phyloP scores from a whole-genome alignment of 2,113 vertebrate genomes.

The Stomatorhinus ivindoensis region DNA sequence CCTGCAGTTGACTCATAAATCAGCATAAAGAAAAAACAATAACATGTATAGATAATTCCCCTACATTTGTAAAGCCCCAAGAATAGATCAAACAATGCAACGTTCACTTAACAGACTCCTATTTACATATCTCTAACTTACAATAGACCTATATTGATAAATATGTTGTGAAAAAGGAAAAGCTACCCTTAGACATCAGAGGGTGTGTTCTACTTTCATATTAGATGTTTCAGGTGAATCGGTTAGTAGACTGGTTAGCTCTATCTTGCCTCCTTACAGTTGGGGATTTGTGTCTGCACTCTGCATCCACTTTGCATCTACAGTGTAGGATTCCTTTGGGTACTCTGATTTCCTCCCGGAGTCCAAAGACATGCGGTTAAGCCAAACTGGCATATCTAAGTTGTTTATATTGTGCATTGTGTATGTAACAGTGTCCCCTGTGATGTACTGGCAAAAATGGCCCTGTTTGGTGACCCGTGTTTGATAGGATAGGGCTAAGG shows the following conservation, averaged over 20 bases:
- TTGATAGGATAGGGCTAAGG: not conserved
- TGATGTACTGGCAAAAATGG: not conserved
- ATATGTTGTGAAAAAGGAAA: not conserved
- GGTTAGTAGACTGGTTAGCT: not conserved
- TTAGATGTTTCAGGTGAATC: not conserved
- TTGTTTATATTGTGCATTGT: not conserved
- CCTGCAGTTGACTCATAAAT: not conserved
- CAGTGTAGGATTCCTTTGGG: not conserved
- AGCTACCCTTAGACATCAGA: not conserved
- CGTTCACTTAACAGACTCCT: not conserved
- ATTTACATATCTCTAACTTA: not conserved
- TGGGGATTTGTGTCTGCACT: not conserved
- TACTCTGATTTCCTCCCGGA: not conserved
- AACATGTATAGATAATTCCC: not conserved
- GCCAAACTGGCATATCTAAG: not conserved
- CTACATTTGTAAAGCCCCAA: not conserved
- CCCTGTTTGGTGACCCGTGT: not conserved
- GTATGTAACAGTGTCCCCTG: not conserved
- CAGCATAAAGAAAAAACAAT: not conserved
- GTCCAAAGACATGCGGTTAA: not conserved
- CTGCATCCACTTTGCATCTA: not conserved
- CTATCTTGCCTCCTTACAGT: not conserved
- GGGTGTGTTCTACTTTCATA: not conserved
- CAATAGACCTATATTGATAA: not conserved
- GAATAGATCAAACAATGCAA: not conserved